Conservation (phyloP, 2,888 invertebrate genomes). For the Campopleginae sp. region DNA sequence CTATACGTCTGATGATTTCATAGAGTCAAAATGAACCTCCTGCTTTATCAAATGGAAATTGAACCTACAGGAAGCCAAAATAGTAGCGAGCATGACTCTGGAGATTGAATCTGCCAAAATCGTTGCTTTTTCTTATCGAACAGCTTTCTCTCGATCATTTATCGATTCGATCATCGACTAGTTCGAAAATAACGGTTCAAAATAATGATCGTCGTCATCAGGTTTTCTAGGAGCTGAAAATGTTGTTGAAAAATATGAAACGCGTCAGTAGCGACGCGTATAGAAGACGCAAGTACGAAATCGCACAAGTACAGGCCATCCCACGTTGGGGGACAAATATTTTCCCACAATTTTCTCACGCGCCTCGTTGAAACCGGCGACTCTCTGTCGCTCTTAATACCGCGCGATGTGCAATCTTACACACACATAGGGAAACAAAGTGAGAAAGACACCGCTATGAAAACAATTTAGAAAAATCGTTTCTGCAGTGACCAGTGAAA, state of each 20-base stretch:
- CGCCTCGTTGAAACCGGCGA: slow-evolving; percentile 58
- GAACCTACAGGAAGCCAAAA: neutral
- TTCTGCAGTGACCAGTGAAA: slow-evolving; percentile 6
- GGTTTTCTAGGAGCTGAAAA: neutral
- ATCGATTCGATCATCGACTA: neutral
- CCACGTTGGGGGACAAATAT: slow-evolving; percentile 57
- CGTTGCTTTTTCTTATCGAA: neutral
- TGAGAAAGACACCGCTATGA: slow-evolving; percentile 5
- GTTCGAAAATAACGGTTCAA: neutral
- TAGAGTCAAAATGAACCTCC: neutral
- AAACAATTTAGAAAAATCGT: slow-evolving; percentile 58
- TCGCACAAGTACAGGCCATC: slow-evolving; percentile 21
- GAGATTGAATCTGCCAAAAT: neutral
- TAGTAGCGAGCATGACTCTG: neutral
- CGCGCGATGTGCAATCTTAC: slow-evolving; percentile 34
- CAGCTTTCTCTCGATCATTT: neutral
- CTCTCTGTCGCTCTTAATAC: slow-evolving; percentile 27
- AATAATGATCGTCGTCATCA: neutral
- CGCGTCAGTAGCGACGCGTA: neutral
- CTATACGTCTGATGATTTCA: neutral
- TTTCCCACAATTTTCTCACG: slow-evolving; percentile 67
- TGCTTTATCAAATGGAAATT: neutral
- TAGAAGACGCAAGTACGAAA: slow-evolving; percentile 40
- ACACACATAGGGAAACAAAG: neutral
- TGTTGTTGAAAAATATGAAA: slow-evolving; percentile 53